A percentile compares a stretch with the other conserved stretches of the same genome.
Conservation (phyloP, 2,113 vertebrate genomes). For the Sorex fumeus region DNA sequence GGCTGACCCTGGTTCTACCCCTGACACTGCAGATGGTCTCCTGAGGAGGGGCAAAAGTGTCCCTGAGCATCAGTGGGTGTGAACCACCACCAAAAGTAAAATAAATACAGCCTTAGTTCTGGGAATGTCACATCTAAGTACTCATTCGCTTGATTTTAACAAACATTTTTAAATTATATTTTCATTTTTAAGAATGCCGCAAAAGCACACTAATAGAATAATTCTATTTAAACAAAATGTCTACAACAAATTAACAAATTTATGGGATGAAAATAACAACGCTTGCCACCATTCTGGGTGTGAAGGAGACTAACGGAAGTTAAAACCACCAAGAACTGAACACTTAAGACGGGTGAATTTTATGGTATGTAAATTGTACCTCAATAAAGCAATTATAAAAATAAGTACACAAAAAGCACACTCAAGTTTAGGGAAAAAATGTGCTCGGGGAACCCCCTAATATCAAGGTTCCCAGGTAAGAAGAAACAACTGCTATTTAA, state of each 20-base stretch:
- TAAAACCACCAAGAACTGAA: background rate
- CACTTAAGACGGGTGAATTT: background rate
- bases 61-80: too few relatives aligned
- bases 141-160: background rate
- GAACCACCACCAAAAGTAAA: too few relatives aligned
- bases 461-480: background rate
- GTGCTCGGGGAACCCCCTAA: background rate
- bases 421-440: background rate
- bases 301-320: background rate
- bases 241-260: conserved; percentile 50
- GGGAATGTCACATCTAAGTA: conserved; percentile 22
- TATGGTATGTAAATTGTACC: background rate
- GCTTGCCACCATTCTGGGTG: background rate
- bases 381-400: conserved; percentile 1
- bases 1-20: too few relatives aligned
- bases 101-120: background rate
- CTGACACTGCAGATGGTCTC: too few relatives aligned
- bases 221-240: conserved; percentile 35
- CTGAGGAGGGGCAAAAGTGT: too few relatives aligned
- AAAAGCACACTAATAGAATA: background rate
- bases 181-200: conserved; percentile 47
- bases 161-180: conserved; percentile 18
- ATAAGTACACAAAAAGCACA: background rate
- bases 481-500: background rate
- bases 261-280: background rate